A percentile compares a stretch with the other conserved stretches of the same genome.
phyloP scores from a whole-genome alignment of 2,113 vertebrate genomes.

The Ranitomeya variabilis region DNA sequence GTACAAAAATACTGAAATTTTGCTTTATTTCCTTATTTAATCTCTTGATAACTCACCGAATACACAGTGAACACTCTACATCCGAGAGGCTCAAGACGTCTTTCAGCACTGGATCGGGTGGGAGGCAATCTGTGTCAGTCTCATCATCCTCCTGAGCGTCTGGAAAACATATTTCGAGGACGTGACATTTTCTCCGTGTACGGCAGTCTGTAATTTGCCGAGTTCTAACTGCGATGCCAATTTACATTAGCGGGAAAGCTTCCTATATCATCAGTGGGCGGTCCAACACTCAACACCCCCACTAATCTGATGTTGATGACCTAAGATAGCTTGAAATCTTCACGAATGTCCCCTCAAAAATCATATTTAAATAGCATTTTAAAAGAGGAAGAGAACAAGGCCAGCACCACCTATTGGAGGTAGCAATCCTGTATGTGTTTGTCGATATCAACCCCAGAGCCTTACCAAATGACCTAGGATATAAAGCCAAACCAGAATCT shows the following conservation, averaged over 20 bases:
- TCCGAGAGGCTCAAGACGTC: constrained; percentile 78
- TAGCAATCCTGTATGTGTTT: too few relatives aligned
- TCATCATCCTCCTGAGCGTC: constrained; percentile 13
- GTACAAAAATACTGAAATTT: background rate
- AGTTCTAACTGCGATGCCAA: background rate
- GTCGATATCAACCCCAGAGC: too few relatives aligned
- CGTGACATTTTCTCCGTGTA: background rate
- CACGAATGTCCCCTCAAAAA: too few relatives aligned
- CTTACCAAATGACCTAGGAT: too few relatives aligned
- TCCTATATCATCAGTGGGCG: too few relatives aligned
- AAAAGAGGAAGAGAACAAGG: too few relatives aligned
- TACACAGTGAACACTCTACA: constrained; percentile 89
- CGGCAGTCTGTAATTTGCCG: background rate
- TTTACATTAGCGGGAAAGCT: background rate
- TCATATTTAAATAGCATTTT: too few relatives aligned
- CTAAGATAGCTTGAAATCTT: too few relatives aligned
- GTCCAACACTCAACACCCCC: too few relatives aligned
- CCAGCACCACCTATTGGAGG: too few relatives aligned
- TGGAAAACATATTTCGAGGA: background rate
- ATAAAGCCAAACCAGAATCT: too few relatives aligned
- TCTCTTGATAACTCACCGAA: constrained; percentile 74
- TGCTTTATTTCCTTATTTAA: background rate
- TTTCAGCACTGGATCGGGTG: background rate
- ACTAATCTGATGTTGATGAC: too few relatives aligned
- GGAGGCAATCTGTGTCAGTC: background rate